phyloP scores from a whole-genome alignment of 2,113 vertebrate genomes.

The Hystrix brachyura region DNA sequence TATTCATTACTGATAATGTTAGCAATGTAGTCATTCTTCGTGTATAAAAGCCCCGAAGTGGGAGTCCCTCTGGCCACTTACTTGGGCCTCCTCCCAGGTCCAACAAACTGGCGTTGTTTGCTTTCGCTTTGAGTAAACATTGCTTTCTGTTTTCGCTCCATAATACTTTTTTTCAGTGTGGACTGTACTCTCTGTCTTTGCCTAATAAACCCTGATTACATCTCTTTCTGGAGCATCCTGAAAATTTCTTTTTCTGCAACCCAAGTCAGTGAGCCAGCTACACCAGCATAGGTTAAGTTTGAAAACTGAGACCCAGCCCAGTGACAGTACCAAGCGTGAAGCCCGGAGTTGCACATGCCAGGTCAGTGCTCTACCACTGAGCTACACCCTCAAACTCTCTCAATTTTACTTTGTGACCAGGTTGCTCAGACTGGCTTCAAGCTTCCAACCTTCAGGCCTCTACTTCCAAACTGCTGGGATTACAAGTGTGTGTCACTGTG shows the following conservation, averaged over 20 bases:
- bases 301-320: background rate
- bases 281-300: background rate
- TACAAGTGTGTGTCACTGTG: background rate
- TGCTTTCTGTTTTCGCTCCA: background rate
- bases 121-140: background rate
- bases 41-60: background rate
- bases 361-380: background rate
- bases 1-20: background rate
- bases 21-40: background rate
- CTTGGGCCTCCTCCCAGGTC: background rate
- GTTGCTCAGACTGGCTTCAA: background rate
- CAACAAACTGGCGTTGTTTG: background rate
- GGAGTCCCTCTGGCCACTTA: background rate
- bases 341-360: background rate
- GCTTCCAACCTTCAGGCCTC: background rate
- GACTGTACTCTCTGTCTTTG: background rate
- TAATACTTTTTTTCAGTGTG: background rate
- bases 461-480: background rate
- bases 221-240: background rate
- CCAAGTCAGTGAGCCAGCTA: background rate
- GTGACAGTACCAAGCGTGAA: background rate
- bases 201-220: background rate
- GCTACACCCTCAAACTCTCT: background rate
- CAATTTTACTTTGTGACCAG: background rate
- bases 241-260: background rate